Percentiles rank a stretch among this genome's conserved stretches.
Conservation (phyloP, 2,888 invertebrate genomes). For the Loripinus fragilis region DNA sequence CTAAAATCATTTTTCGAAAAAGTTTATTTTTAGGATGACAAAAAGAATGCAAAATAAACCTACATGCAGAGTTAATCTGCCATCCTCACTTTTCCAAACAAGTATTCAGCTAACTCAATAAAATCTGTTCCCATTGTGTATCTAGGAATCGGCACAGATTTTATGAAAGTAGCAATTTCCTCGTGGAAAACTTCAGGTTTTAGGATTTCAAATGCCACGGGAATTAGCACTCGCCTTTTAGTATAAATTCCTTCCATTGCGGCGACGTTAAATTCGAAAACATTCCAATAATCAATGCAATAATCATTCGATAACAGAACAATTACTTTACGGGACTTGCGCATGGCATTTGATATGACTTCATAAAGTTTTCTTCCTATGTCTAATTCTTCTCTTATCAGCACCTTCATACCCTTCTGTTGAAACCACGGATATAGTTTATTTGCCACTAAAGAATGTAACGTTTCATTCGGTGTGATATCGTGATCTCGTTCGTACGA, state of each 20-base stretch:
- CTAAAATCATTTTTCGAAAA: too few relatives aligned
- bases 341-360: not conserved
- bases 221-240: not conserved
- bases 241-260: slow-evolving; percentile 7
- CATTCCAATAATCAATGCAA: not conserved
- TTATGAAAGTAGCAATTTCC: not conserved
- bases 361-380: not conserved
- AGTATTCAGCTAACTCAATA: too few relatives aligned
- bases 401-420: not conserved
- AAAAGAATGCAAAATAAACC: too few relatives aligned
- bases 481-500: not conserved
- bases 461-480: not conserved
- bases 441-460: not conserved
- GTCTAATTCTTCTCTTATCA: too few relatives aligned
- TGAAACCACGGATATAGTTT: not conserved
- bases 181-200: not conserved
- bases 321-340: not conserved
- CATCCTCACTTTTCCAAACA: too few relatives aligned
- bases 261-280: slow-evolving; percentile 5
- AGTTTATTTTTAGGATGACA: too few relatives aligned
- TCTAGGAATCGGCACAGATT: not conserved
- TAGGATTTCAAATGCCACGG: not conserved
- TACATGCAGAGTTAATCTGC: too few relatives aligned
- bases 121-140: too few relatives aligned
- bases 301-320: not conserved